A percentile compares a stretch with the other conserved stretches of the same genome.
phyloP scores from a whole-genome alignment of 2,113 vertebrate species.

The Xyrauchen texanus region DNA sequence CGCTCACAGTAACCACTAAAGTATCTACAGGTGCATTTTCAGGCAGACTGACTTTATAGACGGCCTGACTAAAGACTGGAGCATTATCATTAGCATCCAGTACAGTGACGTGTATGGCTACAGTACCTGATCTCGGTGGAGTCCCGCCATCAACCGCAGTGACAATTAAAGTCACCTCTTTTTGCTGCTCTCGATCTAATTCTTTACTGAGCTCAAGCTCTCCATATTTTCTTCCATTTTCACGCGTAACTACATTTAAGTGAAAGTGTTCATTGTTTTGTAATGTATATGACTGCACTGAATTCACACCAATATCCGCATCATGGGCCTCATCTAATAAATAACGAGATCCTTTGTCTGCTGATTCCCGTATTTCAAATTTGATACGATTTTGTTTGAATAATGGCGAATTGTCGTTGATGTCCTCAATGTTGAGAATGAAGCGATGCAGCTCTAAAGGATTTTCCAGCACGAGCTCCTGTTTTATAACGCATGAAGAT shows the following conservation, averaged over 20 bases:
- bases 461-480: conserved; percentile 65
- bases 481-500: conserved; percentile 61
- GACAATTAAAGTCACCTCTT: too few species aligned
- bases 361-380: conserved; percentile 64
- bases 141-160: too few species aligned
- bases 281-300: too few species aligned
- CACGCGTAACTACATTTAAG: neutral
- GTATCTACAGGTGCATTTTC: too few species aligned
- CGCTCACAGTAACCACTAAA: too few species aligned
- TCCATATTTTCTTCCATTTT: neutral
- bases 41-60: too few species aligned
- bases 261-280: neutral
- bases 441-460: conserved; percentile 59
- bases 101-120: too few species aligned
- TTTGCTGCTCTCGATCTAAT: too few species aligned
- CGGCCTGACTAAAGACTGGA: too few species aligned
- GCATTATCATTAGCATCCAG: too few species aligned
- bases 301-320: conserved; percentile 55
- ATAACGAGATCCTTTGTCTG: conserved; percentile 59
- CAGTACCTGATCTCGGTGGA: too few species aligned
- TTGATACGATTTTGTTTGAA: conserved; percentile 56
- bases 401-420: conserved; percentile 72
- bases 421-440: conserved; percentile 64
- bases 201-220: neutral
- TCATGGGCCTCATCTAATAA: conserved; percentile 63